Conservation (phyloP, 2,113 vertebrate species). For the Malurus alboscapulatus region DNA sequence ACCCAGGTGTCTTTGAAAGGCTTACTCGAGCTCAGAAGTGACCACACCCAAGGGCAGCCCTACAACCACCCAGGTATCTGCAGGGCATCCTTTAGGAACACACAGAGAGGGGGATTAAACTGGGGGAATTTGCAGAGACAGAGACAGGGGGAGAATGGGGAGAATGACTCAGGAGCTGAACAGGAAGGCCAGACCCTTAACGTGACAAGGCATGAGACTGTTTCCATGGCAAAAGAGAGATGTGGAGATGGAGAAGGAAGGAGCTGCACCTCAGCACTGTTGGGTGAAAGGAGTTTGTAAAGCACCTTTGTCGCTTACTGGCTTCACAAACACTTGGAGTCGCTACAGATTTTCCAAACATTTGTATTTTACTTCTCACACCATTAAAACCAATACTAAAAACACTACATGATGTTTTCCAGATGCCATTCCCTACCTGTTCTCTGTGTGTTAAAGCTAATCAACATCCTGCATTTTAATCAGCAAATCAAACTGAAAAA, state of each 20-base stretch:
- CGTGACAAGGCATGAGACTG: background rate
- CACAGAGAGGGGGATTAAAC: background rate
- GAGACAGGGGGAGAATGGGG: background rate
- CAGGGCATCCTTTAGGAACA: background rate
- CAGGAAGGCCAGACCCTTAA: background rate
- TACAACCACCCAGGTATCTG: accelerated
- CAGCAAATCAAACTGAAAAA: background rate
- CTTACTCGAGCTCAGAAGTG: accelerated
- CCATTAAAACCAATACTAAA: background rate
- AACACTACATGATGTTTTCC: background rate
- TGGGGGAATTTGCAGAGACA: background rate
- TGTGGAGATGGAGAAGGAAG: accelerated
- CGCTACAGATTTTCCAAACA: background rate
- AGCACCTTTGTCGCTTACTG: background rate
- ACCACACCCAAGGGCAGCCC: background rate
- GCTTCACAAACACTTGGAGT: background rate
- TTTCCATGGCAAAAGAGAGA: background rate
- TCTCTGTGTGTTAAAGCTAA: background rate
- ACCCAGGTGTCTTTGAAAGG: background rate
- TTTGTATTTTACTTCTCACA: background rate
- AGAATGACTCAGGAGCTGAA: background rate
- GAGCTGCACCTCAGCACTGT: background rate
- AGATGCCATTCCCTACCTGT: background rate
- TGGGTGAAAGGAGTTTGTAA: background rate
- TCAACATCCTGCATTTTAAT: background rate